Evolutionary conservation across 2,888 invertebrate genomes (phyloP), one percentile per base, ranked within the genome.

Genomic region (Acrobasis repandana): DNA sequence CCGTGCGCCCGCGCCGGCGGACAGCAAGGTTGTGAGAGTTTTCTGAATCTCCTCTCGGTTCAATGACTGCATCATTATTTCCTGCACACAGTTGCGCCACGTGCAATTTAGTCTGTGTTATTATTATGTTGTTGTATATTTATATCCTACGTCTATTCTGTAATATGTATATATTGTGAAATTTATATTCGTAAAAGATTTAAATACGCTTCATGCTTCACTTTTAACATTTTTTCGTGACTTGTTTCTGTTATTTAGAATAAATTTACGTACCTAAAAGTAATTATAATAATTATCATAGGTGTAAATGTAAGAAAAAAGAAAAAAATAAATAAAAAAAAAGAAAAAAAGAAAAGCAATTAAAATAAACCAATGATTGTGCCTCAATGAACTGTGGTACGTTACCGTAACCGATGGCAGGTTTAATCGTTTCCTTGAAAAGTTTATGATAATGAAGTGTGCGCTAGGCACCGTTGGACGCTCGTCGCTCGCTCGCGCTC

Each of bases 381-480:
- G 92, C 92, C 92, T 92, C 91, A 90, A 90, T 90, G 85, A 90
- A 88, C 90, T 90, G 92, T 92, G 91, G 91, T 92, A 91, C 92
- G 92, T 90, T 91, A 92, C 92, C 92, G 86, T 89, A 87, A 88
- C 86, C 82, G 85, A 88, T 85, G 90, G 89, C 90, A 86, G 89
- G 87, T 88, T 81, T 82, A 82, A 85, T 86, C 83, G 88, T 87
- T 89, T 83, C 85, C 86, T 88, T 82, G 74, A 75, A 79, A 76
- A 82, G 76, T 78, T 52, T 83, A 82, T 80, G 77, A 75, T 83
- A 83, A 86, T 85, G 86, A 85, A 87, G 74, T 83, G 85, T 79
- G 86, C 86, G 83, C 75, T 80, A 72, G 83, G 81, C 79, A 74
- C 78, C 74, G 79, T 69, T 74, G 78, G 77, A 71, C 75, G 71